Evolutionary conservation across 2,113 vertebrate genomes (phyloP).

Genomic region (Thomomys bottae): DNA sequence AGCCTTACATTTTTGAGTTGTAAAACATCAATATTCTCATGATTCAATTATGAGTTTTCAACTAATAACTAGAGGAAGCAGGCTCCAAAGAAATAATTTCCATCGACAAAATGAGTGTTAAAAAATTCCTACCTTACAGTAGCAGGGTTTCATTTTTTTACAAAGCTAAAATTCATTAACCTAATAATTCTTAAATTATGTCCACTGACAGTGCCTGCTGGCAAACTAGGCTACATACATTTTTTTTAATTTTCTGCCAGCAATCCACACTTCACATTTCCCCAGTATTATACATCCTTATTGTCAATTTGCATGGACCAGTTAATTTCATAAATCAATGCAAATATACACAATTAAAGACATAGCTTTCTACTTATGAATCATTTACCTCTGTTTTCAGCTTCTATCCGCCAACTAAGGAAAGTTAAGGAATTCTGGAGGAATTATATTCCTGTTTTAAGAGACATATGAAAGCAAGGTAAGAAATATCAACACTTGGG

Average conservation of each 20-base stretch:
- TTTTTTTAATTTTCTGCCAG: not conserved
- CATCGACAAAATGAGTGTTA: not conserved
- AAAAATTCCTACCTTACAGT: not conserved
- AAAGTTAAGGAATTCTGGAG: not conserved
- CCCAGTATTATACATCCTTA: not conserved
- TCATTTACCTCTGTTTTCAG: not conserved
- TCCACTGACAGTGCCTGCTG: not conserved
- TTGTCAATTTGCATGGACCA: not conserved
- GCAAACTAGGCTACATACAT: not conserved
- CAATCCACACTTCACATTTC: not conserved
- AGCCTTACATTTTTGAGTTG: not conserved
- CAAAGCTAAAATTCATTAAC: not conserved
- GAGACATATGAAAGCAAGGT: not conserved
- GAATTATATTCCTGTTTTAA: not conserved
- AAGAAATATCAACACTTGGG: not conserved
- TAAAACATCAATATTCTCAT: not conserved
- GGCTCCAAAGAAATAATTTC: not conserved
- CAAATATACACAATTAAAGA: not conserved
- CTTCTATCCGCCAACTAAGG: not conserved
- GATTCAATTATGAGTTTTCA: not conserved
- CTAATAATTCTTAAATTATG: not conserved
- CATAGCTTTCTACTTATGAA: not conserved
- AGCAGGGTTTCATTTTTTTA: not conserved
- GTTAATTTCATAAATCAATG: constrained; percentile 27
- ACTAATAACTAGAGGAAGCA: not conserved